phyloP scores from a whole-genome alignment of 2,888 invertebrate species.

The Laspeyria flexula region DNA sequence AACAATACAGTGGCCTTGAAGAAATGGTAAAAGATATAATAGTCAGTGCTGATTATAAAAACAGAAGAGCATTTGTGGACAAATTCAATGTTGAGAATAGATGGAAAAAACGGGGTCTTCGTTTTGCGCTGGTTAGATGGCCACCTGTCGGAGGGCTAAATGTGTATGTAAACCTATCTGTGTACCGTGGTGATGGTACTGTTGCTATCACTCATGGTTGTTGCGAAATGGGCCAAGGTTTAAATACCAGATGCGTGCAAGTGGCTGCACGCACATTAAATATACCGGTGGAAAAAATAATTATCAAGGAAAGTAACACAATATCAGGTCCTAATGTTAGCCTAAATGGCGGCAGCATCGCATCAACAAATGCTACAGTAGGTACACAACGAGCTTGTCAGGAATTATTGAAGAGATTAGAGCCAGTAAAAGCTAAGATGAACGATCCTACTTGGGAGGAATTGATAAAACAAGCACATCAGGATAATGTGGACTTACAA shows the following conservation, averaged over 20 bases:
- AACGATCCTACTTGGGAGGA: slow-evolving; percentile 84
- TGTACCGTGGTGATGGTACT: slow-evolving; percentile 89
- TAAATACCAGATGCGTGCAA: slow-evolving; percentile 91
- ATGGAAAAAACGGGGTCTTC: slow-evolving; percentile 89
- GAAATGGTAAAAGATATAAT: slow-evolving; percentile 83
- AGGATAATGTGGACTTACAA: slow-evolving; percentile 81
- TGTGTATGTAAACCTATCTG: slow-evolving; percentile 81
- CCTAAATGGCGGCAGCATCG: slow-evolving; percentile 31
- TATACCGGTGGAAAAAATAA: slow-evolving; percentile 33
- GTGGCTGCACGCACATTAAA: slow-evolving; percentile 59
- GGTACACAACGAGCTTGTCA: slow-evolving; percentile 51
- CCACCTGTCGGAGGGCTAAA: slow-evolving; percentile 60
- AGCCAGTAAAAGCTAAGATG: slow-evolving; percentile 77
- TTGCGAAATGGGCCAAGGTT: slow-evolving; percentile 91
- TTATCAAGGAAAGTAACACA: slow-evolving; percentile 36
- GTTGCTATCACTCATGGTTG: slow-evolving; percentile 89
- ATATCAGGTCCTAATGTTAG: slow-evolving; percentile 30
- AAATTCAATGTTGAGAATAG: slow-evolving; percentile 87
- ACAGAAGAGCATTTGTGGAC: slow-evolving; percentile 75
- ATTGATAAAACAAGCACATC: slow-evolving; percentile 83
- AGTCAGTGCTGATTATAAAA: slow-evolving; percentile 79
- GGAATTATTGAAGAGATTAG: slow-evolving; percentile 52
- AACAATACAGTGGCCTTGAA: slow-evolving; percentile 50
- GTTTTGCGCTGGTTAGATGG: slow-evolving; percentile 87
- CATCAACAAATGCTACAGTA: slow-evolving; percentile 69